Evolutionary conservation across 64 coral and sea anemone genomes (phyloP), one percentile per base, ranked within the genome.

Genomic region (Hydrozoanthus tunicans): DNA sequence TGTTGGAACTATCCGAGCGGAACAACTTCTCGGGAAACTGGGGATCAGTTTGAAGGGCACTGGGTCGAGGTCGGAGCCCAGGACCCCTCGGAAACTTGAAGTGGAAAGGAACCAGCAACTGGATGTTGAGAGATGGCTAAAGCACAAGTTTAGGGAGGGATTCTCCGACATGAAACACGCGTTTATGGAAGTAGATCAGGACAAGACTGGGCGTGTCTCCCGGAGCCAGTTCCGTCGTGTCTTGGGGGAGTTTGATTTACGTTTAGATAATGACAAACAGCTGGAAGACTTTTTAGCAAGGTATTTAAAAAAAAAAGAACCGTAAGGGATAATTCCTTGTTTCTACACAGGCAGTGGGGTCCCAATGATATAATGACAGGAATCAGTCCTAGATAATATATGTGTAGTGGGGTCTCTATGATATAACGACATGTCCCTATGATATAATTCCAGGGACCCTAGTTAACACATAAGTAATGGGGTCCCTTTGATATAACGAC

Each of bases 81-180:
- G 51, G 68, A 90, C 84, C 5, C 95, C 95, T 20, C 90, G 92
- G 11, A 99, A 92, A 70, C 94, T 99, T 56, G 97, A 99, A 80
- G 65, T 82, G 13, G 97, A 99, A 43, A 85, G 97, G 26, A 91
- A 77, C 58, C 96, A 95, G 20, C 92, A 93, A 26, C 32, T 99
- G 9, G 92, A 96, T 66, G 90, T 99, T 14, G 97, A 99, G 73
- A 89, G 90, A 20, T 99, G 97, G 97, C 73, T 99, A 56, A 99
- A 99, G 68, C 91, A 68, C 73, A 99, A 96, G 70, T 99, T 99
- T 73, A 84, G 97, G n/a, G 97, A 99, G 25, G 97, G 97, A 5
- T 99, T 92, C 24, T 99, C 97, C 3, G 97, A 99, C 27, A 99
- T 99, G 94, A 99, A 99, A 32, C 97, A 99, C 77, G 97, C 94